A percentile compares a stretch with the other conserved stretches of the same genome.
These are phyloP conservation scores for Psilopsiagon aurifrons DNA, from an alignment of 2,113 vertebrate genomes.

Conservation along the genomic window DNA sequence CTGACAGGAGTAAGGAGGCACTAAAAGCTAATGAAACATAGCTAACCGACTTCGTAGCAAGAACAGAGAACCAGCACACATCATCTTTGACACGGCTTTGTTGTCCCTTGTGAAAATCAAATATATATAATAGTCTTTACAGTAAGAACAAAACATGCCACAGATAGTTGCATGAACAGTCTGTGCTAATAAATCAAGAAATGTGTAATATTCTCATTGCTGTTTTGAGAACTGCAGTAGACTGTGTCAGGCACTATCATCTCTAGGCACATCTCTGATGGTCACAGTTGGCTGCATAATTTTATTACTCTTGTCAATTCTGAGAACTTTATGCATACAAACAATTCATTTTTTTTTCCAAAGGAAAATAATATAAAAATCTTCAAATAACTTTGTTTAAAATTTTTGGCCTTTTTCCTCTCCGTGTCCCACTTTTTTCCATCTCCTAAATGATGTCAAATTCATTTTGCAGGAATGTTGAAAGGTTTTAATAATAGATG, in stretches of 20 bases:
- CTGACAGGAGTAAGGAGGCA: neutral
- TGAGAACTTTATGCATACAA: neutral
- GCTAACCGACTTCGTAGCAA: neutral
- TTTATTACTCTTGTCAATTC: neutral
- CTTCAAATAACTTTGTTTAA: neutral
- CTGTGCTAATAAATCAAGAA: neutral
- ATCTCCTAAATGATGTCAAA: neutral
- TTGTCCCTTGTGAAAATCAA: neutral
- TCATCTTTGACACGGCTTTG: neutral
- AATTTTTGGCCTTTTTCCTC: neutral
- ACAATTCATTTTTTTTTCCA: neutral
- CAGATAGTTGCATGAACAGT: neutral
- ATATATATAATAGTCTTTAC: neutral
- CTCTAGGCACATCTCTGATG: neutral
- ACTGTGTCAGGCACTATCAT: neutral
- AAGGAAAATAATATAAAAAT: neutral
- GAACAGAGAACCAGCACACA: neutral
- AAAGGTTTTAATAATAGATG: constrained; percentile 5
- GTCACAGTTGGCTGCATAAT: neutral
- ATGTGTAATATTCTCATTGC: neutral
- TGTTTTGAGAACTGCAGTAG: neutral
- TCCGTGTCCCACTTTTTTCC: neutral
- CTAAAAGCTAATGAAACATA: neutral
- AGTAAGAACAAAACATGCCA: neutral
- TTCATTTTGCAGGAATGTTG: neutral